Evolutionary conservation across 1,140 invertebrate species (phyloP), one percentile per base, ranked within the genome.

Genomic region (Microplitis demolitor): DNA sequence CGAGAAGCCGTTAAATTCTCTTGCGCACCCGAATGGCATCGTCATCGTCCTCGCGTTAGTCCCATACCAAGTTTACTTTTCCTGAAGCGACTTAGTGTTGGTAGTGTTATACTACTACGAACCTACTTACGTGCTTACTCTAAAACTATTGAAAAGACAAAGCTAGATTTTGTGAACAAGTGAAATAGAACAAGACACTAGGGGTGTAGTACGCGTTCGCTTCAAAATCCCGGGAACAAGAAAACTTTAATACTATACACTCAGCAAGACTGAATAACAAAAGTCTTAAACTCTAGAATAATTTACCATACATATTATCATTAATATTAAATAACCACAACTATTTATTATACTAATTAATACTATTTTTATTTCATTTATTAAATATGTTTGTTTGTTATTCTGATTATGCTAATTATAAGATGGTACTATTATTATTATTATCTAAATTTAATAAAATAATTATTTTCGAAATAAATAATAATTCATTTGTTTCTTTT

Each of bases 401-500:
- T 45, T 76, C 76, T 1, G 80, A 83, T 74, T 84, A 83, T 74
- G 77, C 68, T 61, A 74, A 71, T 74, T 79, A 78, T 69, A 84
- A 73, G 81, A 84, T 81, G 82, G 82, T 85, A 82, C 71, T 77
- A 72, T 66, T 54, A 4, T 33, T 3, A 71, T n/a, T 37, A 39
- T 61, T 39, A 31, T 9, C 1, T 5, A 51, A 51, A 34, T 63
- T 13, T 45, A 37, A 13, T 1, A 0, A 5, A 63, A 11, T 37
- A 37, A 63, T n/a, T 37, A 37, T 33, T 13, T 4, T 35, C 14
- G 39, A 6, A 14, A 37, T 34, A 24, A 24, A 24, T 24, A 24
- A 24, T 37, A 39, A 11, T 14, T 16, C 5, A 45, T 16, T 73
- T 77, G 78, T 83, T 78, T 83, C 83, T 92, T 89, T 24, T 24